Evolutionary conservation across 2,113 vertebrate genomes (phyloP).

Genomic region (Chelonoidis abingdonii): DNA sequence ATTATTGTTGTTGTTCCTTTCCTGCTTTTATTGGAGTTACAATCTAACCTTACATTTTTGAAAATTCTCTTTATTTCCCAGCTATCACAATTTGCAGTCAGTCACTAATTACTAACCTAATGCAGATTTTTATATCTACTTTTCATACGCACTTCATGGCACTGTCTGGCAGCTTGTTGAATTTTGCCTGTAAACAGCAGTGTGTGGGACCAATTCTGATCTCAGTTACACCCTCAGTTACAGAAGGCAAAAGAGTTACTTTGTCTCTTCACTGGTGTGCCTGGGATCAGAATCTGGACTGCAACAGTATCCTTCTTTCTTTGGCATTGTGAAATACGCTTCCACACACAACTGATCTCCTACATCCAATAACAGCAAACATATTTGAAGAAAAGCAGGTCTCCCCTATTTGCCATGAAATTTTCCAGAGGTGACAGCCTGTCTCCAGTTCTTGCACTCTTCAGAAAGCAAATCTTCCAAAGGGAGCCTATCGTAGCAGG

Average conservation of each 20-base stretch:
- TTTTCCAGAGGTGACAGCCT: slow-evolving; percentile 4
- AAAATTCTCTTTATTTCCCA: slow-evolving; percentile 55
- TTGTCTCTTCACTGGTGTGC: not conserved
- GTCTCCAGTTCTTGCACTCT: slow-evolving; percentile 21
- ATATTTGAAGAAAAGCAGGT: slow-evolving; percentile 1
- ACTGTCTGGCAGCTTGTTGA: slow-evolving; percentile 1
- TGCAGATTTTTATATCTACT: not conserved
- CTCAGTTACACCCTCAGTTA: not conserved
- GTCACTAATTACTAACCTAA: slow-evolving; percentile 39
- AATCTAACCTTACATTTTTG: slow-evolving; percentile 52
- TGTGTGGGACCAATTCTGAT: not conserved
- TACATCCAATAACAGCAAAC: slow-evolving; percentile 13
- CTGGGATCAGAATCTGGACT: not conserved
- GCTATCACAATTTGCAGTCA: slow-evolving; percentile 58
- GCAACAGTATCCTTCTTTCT: not conserved
- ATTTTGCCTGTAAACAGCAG: not conserved
- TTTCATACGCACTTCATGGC: slow-evolving; percentile 7
- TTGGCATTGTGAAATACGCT: not conserved
- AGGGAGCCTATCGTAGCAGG: not conserved
- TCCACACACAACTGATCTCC: not conserved
- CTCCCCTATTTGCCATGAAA: accelerated
- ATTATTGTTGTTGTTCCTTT: slow-evolving; percentile 52
- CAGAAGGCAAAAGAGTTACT: slow-evolving; percentile 13
- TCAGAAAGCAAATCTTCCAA: not conserved
- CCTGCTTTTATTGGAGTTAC: slow-evolving; percentile 49